Percentiles rank a stretch among this genome's conserved stretches.
Evolutionary conservation across 37 sponge, comb jelly and placozoan species (phyloP).

Genomic region (Aphrocallistes beatrix): DNA sequence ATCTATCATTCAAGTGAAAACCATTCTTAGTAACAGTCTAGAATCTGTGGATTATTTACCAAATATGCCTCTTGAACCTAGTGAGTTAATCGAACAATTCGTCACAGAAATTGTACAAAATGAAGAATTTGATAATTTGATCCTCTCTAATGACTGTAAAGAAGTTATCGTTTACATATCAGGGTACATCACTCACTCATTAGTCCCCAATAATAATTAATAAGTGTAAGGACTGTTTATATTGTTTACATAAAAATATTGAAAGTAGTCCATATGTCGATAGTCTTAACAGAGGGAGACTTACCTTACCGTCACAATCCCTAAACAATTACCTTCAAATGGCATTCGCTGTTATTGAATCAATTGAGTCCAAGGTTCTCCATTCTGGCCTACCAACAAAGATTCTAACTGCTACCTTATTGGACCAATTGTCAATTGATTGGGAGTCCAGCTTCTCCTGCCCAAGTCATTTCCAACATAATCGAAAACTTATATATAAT

Average conservation of each 20-base stretch:
- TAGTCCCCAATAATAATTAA: too few relatives aligned
- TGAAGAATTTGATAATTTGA: too few relatives aligned
- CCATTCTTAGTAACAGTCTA: background rate
- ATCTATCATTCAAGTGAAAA: background rate
- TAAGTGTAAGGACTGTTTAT: too few relatives aligned
- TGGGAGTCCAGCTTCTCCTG: background rate
- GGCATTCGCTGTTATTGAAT: background rate
- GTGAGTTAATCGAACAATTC: too few relatives aligned
- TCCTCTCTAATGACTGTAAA: background rate
- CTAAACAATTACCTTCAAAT: background rate
- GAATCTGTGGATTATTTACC: background rate
- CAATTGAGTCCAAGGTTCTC: background rate
- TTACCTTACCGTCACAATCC: too few relatives aligned
- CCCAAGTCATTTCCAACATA: background rate
- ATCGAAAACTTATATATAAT: background rate
- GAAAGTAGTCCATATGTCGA: too few relatives aligned
- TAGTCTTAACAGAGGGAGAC: too few relatives aligned
- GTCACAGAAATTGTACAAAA: too few relatives aligned
- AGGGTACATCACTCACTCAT: background rate
- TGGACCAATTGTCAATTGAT: background rate
- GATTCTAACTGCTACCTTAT: background rate
- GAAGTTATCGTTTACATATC: background rate
- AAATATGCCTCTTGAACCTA: background rate
- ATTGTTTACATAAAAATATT: too few relatives aligned
- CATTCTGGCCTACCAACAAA: background rate